A percentile compares a stretch with the other conserved stretches of the same genome.
phyloP scores from a whole-genome alignment of 1,140 invertebrate genomes.

The Drosophila pseudoananassae region DNA sequence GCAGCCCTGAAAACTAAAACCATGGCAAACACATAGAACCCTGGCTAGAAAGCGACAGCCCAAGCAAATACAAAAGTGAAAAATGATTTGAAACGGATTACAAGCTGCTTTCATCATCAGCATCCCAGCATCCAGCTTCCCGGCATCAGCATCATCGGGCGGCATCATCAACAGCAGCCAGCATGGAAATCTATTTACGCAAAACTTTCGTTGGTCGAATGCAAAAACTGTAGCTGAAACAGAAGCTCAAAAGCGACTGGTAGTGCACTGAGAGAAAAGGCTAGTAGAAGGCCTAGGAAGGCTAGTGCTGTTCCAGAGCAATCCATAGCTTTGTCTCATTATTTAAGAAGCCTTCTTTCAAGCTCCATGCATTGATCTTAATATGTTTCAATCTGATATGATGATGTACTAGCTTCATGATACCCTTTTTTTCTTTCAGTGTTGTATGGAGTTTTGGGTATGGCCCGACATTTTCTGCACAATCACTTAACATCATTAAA shows the following conservation, averaged over 20 bases:
- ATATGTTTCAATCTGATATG: too few relatives aligned
- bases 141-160: slow-evolving; percentile 39
- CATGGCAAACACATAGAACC: slow-evolving; percentile 50
- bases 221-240: slow-evolving; percentile 62
- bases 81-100: slow-evolving; percentile 81
- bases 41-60: slow-evolving; percentile 7
- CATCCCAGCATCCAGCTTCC: slow-evolving; percentile 13
- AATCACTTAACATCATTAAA: slow-evolving; percentile 83
- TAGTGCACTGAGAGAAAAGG: neutral
- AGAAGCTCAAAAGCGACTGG: slow-evolving; percentile 6
- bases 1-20: slow-evolving; percentile 54
- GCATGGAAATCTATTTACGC: slow-evolving; percentile 73
- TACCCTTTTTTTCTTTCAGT: neutral
- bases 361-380: too few relatives aligned
- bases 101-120: slow-evolving; percentile 73
- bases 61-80: slow-evolving; percentile 72
- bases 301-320: too few relatives aligned
- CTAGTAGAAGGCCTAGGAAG: too few relatives aligned
- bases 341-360: neutral
- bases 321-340: too few relatives aligned
- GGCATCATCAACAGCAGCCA: slow-evolving; percentile 30
- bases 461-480: slow-evolving; percentile 73
- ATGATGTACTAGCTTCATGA: neutral
- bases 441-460: slow-evolving; percentile 20
- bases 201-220: slow-evolving; percentile 68